Evolutionary conservation across 2,113 vertebrate genomes (phyloP), one percentile per base, ranked within the genome.

Genomic region (Lepus timidus): DNA sequence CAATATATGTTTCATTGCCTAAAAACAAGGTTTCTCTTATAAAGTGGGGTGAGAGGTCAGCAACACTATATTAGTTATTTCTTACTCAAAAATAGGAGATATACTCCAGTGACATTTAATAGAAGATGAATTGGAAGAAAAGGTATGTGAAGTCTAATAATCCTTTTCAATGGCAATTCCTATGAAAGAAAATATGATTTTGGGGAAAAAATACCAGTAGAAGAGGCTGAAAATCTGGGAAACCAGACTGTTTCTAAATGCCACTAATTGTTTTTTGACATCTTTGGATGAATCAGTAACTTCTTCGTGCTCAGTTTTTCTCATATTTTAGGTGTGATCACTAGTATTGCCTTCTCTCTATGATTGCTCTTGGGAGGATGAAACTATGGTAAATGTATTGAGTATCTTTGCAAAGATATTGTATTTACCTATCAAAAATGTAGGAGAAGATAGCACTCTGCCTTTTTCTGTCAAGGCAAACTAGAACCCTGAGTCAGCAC

Each of bases 391-490:
- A 67, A 78, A 23, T 22, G 78, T n/a, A 86, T 62, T 52, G 44
- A 91, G 20, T 85, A 31, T 78, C n/a, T 82, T 89, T 25, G 19
- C 91, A 92, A 36, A 17, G 12, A 23, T 85, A 76, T 64, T 55
- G 9, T 20, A 8, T 64, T 88, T 51, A 71, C 73, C 4, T 90
- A 27, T n/a, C 13, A 52, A 52, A 58, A 31, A 62, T 71, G 4
- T 31, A 62, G 33, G 27, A 25, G 76, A 95, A 80, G 89, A 75
- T 75, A 83, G 23, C 68, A 87, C 14, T 65, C 22, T 84, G 65
- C 22, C 62, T 51, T 67, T 88, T 36, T n/a, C 20, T 90, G 19
- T 82, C 61, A 95, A 92, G 85, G 75, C 64, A 65, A 31, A 65
- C 76, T 75, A 81, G 52, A 80, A 65, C 52, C 76, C 31, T 51